These are phyloP conservation scores for Pachycephus smyrnensis DNA, from an alignment of 2,888 invertebrate species.

Conservation along the genomic window DNA sequence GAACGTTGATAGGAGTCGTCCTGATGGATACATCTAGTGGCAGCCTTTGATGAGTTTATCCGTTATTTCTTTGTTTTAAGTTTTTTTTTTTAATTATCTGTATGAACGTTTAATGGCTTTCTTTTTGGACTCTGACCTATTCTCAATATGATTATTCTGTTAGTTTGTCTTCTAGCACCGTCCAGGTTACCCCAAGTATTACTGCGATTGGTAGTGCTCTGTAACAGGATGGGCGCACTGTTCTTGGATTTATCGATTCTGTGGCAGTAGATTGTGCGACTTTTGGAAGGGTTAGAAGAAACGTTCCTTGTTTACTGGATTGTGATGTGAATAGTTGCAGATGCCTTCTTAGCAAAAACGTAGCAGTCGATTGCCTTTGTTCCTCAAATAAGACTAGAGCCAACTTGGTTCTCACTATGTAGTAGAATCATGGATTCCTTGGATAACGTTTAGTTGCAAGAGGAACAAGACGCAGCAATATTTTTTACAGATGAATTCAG, in stretches of 20 bases:
- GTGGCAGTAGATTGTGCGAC: neutral
- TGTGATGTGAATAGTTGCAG: neutral
- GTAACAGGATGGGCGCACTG: neutral
- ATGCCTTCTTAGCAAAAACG: neutral
- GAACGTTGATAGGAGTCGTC: neutral
- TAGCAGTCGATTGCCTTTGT: neutral
- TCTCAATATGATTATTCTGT: neutral
- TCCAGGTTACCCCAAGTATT: neutral
- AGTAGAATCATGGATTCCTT: neutral
- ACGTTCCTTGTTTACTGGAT: neutral
- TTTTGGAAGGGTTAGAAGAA: neutral
- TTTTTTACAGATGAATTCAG: neutral
- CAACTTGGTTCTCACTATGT: neutral
- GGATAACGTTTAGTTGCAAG: neutral
- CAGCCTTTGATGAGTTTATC: neutral
- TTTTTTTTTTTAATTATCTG: neutral
- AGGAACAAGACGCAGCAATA: neutral
- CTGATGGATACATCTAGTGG: neutral
- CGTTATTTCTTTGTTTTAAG: neutral
- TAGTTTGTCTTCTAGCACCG: neutral
- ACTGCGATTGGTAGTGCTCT: neutral
- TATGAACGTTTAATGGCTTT: neutral
- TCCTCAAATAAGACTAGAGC: neutral
- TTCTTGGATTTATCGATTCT: neutral
- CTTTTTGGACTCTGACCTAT: neutral